Percentiles rank a stretch among this genome's conserved stretches.
phyloP scores from a whole-genome alignment of 2,797 vertebrate species.

The Sebastes alutus region DNA sequence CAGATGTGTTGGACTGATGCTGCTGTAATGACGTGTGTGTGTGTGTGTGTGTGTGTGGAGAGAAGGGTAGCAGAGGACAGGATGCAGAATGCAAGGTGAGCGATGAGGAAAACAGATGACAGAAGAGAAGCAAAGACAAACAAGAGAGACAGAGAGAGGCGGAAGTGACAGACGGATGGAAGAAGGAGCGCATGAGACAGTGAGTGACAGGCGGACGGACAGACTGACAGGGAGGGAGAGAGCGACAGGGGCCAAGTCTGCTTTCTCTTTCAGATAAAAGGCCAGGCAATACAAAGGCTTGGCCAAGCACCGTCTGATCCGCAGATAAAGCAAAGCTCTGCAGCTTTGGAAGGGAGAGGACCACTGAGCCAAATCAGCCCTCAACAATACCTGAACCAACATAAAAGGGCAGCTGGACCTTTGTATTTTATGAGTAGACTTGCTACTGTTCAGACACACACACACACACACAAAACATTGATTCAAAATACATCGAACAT shows the following conservation, averaged over 20 bases:
- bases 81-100: slow-evolving; percentile 12
- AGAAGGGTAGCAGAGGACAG: not conserved
- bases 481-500: slow-evolving; percentile 42
- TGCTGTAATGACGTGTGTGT: slow-evolving; percentile 49
- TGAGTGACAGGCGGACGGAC: slow-evolving; percentile 63
- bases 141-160: slow-evolving; percentile 13
- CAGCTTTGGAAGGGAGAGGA: slow-evolving; percentile 67
- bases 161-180: slow-evolving; percentile 49
- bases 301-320: slow-evolving; percentile 69
- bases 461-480: slow-evolving; percentile 4
- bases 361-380: slow-evolving; percentile 71
- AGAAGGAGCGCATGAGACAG: slow-evolving; percentile 28
- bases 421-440: slow-evolving; percentile 69
- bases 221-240: slow-evolving; percentile 63
- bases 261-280: slow-evolving; percentile 76
- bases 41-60: not conserved
- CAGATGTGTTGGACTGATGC: slow-evolving; percentile 54
- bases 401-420: slow-evolving; percentile 75
- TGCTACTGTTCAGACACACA: slow-evolving; percentile 27
- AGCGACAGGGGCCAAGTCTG: slow-evolving; percentile 68
- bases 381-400: slow-evolving; percentile 73
- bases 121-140: slow-evolving; percentile 43
- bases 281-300: slow-evolving; percentile 72
- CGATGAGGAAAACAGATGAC: slow-evolving; percentile 39
- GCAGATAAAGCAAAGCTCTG: slow-evolving; percentile 77